Base-by-base conservation (phyloP, 1,140 invertebrate species). In the Drosophila miranda region DNA sequence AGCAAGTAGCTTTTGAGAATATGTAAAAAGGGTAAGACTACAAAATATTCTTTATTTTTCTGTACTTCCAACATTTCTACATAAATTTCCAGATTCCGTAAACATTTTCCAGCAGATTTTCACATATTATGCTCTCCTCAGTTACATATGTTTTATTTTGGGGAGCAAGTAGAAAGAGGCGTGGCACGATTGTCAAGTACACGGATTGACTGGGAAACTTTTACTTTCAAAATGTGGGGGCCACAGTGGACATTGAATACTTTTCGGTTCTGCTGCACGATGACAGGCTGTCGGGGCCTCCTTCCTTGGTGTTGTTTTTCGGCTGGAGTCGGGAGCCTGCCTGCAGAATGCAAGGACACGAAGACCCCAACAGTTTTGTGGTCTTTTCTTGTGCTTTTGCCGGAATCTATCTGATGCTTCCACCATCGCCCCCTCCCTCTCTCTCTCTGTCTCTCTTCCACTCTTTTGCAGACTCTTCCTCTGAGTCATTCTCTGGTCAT, bases 121-220 rank as follows among this genome's bases (percentile, higher is more conserved):
- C 34, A 38, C 34, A 38, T 38, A 16, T 13, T 1, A 5, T 13
- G 0, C 11, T 13, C 1, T 3, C 3, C 34, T 13, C 8, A 38
- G 34, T 71, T 62, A n/a, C n/a, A n/a, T n/a, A 21, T 55, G 44
- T 44, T 49, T 67, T 59, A 53, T 43, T 50, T 52, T 28, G 6
- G 1, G 7, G 26, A n/a, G 14, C 23, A 42, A 46, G 45, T 41
- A 28, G 14, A 14, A 11, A 44, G 45, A 50, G 81, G 81, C 59
- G 81, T 73, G 81, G 48, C 48, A 59, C 64, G 73, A 60, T 68
- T 49, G 73, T 75, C 62, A 75, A 69, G 62, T 49, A 72, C 72
- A 84, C 52, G 76, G 75, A 83, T 76, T 86, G 81, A 83, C 67
- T 73, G 76, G 80, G 72, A 60, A 86, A 83, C 80, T 83, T 83